Evolutionary conservation across 1,140 invertebrate genomes (phyloP).

Genomic region (Ceratosolen solmsi): DNA sequence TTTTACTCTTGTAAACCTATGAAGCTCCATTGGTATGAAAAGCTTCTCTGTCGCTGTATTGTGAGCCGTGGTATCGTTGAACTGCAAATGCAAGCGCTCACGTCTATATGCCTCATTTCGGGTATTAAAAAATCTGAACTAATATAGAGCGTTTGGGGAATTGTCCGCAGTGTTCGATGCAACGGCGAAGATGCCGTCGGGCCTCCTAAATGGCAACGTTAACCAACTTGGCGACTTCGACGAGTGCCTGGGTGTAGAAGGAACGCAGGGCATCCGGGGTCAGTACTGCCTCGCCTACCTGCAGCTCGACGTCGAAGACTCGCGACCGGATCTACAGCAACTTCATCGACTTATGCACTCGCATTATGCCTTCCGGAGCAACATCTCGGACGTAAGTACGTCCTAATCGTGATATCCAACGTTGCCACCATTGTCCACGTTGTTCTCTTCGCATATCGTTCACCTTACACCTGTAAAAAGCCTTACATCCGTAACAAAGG

Average conservation of each 20-base stretch:
- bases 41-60: too few relatives aligned
- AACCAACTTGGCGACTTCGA: conserved; percentile 80
- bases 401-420: neutral
- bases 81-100: too few relatives aligned
- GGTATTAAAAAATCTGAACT: too few relatives aligned
- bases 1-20: too few relatives aligned
- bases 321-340: conserved; percentile 71
- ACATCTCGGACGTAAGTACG: conserved; percentile 78
- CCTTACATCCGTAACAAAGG: too few relatives aligned
- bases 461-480: too few relatives aligned
- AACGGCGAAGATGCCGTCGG: conserved; percentile 76
- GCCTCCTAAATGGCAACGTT: conserved; percentile 78
- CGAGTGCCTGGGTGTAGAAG: conserved; percentile 74
- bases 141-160: neutral
- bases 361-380: conserved; percentile 78
- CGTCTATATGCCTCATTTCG: too few relatives aligned
- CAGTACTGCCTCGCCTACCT: conserved; percentile 79
- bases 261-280: conserved; percentile 71
- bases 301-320: conserved; percentile 72
- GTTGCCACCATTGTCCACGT: neutral
- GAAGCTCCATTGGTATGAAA: too few relatives aligned
- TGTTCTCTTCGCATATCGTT: neutral
- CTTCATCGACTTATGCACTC: conserved; percentile 77
- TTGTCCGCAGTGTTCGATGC: conserved; percentile 76
- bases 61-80: too few relatives aligned